phyloP scores from a whole-genome alignment of 1,140 invertebrate genomes.

The Ptiloglossa arizonensis region DNA sequence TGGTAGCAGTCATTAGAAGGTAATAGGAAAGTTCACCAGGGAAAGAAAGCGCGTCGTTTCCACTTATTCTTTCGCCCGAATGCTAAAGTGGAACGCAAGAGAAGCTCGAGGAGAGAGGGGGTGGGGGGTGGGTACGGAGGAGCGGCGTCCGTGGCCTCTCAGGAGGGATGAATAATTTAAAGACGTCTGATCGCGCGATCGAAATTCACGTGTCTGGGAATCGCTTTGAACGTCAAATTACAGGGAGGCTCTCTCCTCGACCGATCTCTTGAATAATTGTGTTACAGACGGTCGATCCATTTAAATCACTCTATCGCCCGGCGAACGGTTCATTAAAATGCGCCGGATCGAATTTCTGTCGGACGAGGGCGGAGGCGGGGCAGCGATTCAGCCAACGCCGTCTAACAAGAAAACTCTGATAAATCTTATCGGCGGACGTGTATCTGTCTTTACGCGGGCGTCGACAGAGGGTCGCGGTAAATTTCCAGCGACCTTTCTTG shows the following conservation, averaged over 20 bases:
- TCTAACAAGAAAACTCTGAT: constrained; percentile 62
- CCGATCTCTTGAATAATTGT: constrained; percentile 67
- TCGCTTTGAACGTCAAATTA: constrained; percentile 70
- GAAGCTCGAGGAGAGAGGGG: too few relatives aligned
- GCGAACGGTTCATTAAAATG: constrained; percentile 68
- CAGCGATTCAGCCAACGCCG: too few relatives aligned
- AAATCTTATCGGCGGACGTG: constrained; percentile 54
- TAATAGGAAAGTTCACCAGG: constrained; percentile 60
- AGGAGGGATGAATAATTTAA: constrained; percentile 66
- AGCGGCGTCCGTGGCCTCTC: constrained; percentile 29
- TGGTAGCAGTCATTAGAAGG: constrained; percentile 55
- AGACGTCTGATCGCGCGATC: constrained; percentile 62
- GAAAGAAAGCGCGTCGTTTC: constrained; percentile 45
- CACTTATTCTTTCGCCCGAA: constrained; percentile 46
- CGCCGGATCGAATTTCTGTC: constrained; percentile 63
- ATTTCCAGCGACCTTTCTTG: background rate
- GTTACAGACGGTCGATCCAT: constrained; percentile 67
- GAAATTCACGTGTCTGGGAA: constrained; percentile 66
- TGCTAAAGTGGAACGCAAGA: too few relatives aligned
- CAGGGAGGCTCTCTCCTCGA: constrained; percentile 51
- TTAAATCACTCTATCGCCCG: constrained; percentile 65
- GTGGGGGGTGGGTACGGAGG: too few relatives aligned
- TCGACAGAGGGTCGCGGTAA: constrained; percentile 6
- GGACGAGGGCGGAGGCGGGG: constrained; percentile 26
- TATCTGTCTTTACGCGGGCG: constrained; percentile 1